Conservation (phyloP, 2,888 invertebrate genomes). For the Doris montereyensis region DNA sequence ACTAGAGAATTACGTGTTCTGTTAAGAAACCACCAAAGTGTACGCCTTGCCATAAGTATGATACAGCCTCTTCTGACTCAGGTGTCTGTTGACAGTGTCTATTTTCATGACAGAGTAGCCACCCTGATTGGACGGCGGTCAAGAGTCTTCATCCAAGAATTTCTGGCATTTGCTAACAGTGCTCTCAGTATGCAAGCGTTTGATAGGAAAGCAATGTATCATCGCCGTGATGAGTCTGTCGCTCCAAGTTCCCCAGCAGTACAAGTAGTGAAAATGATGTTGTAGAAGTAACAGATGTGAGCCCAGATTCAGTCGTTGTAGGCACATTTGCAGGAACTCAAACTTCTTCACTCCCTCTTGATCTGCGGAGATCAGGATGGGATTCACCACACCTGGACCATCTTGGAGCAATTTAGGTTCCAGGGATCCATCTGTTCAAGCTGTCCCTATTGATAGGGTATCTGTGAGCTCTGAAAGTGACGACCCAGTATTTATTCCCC, state of each 20-base stretch:
- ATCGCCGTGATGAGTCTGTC: conserved; percentile 27
- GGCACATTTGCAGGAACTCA: background rate
- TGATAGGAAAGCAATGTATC: conserved; percentile 71
- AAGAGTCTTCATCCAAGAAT: conserved; percentile 91
- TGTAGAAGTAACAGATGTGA: conserved; percentile 52
- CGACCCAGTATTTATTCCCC: conserved; percentile 30
- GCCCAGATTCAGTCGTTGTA: conserved; percentile 31
- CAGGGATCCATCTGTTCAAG: background rate
- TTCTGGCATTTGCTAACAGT: conserved; percentile 88
- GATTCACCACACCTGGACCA: conserved; percentile 65
- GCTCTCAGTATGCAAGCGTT: conserved; percentile 88
- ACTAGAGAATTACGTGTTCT: conserved; percentile 88
- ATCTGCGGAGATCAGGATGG: conserved; percentile 54
- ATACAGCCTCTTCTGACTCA: conserved; percentile 40
- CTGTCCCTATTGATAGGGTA: conserved; percentile 35
- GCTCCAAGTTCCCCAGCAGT: conserved; percentile 39
- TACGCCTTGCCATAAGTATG: conserved; percentile 41
- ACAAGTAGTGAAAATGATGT: conserved; percentile 55
- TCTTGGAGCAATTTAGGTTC: conserved; percentile 48
- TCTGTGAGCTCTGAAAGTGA: conserved; percentile 47
- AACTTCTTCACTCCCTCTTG: background rate
- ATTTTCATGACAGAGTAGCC: conserved; percentile 81
- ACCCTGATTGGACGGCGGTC: conserved; percentile 83
- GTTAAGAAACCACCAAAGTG: conserved; percentile 71
- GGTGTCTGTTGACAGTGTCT: conserved; percentile 71